phyloP scores from a whole-genome alignment of 2,888 invertebrate species.

The Saturnia pavonia region DNA sequence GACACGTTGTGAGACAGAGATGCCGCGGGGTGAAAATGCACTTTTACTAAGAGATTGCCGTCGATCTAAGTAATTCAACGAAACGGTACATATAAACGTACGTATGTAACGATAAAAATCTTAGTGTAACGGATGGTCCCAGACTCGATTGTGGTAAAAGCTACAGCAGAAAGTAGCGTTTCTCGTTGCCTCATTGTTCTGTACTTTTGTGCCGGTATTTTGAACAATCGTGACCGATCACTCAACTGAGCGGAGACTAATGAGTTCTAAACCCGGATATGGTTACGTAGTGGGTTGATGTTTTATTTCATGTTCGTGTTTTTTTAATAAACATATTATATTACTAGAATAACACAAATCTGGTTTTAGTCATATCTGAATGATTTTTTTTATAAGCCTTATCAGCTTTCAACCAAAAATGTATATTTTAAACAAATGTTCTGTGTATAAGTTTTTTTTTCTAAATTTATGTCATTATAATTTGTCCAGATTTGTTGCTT shows the following conservation, averaged over 20 bases:
- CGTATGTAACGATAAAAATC: slow-evolving; percentile 3
- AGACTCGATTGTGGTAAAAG: slow-evolving; percentile 52
- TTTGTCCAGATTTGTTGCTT: background rate
- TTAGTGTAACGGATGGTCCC: slow-evolving; percentile 43
- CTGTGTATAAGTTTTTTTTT: background rate
- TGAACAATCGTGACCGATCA: slow-evolving; percentile 34
- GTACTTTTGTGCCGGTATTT: slow-evolving; percentile 28
- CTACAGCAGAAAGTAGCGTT: slow-evolving; percentile 40
- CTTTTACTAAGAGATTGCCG: slow-evolving; percentile 76
- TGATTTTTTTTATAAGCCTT: background rate
- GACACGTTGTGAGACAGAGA: slow-evolving; percentile 52
- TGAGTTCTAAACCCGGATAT: slow-evolving; percentile 18
- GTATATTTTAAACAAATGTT: background rate
- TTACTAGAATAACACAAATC: background rate
- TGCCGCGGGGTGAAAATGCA: slow-evolving; percentile 78
- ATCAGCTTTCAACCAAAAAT: background rate
- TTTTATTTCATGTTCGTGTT: background rate
- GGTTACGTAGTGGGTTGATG: slow-evolving; percentile 8
- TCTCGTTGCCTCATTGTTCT: slow-evolving; percentile 44
- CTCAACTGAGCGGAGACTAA: slow-evolving; percentile 26
- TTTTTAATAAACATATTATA: background rate
- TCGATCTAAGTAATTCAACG: slow-evolving; percentile 70
- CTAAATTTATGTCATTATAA: background rate
- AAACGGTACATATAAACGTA: slow-evolving; percentile 31
- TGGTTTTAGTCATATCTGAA: slow-evolving; percentile 1